phyloP scores from a whole-genome alignment of 2,797 vertebrate genomes.

The Microctenopoma steveboyesi region DNA sequence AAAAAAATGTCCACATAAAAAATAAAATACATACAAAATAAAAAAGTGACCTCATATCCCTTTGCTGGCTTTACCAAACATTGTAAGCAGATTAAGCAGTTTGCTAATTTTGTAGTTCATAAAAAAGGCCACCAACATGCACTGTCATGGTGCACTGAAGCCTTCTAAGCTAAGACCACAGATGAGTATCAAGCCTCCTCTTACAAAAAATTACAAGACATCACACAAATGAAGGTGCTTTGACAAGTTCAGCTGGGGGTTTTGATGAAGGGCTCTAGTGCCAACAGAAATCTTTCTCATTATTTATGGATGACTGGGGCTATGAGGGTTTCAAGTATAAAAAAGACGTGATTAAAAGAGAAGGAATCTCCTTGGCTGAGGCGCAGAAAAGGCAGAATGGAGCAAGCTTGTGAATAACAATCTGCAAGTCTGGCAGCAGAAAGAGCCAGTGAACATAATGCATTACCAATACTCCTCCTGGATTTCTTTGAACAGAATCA shows the following conservation, averaged over 20 bases:
- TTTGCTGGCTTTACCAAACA: slow-evolving; percentile 60
- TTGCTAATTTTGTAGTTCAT: slow-evolving; percentile 60
- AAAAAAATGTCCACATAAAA: slow-evolving; percentile 39
- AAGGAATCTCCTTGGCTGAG: slow-evolving; percentile 87
- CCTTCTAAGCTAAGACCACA: slow-evolving; percentile 63
- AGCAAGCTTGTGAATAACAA: slow-evolving; percentile 83
- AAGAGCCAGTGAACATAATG: slow-evolving; percentile 75
- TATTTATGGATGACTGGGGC: slow-evolving; percentile 76
- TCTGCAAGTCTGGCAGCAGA: slow-evolving; percentile 79
- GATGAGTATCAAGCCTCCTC: slow-evolving; percentile 64
- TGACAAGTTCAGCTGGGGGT: slow-evolving; percentile 73
- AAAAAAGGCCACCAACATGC: slow-evolving; percentile 64
- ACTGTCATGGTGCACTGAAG: slow-evolving; percentile 60
- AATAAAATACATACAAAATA: slow-evolving; percentile 51
- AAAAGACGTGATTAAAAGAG: slow-evolving; percentile 83
- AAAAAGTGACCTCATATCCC: slow-evolving; percentile 53
- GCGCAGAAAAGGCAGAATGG: slow-evolving; percentile 83
- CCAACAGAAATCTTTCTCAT: slow-evolving; percentile 76
- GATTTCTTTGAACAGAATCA: slow-evolving; percentile 82
- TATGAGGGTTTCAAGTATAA: slow-evolving; percentile 85
- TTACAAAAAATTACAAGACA: slow-evolving; percentile 70
- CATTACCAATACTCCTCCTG: slow-evolving; percentile 76
- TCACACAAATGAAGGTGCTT: slow-evolving; percentile 78
- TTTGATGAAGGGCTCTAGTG: slow-evolving; percentile 70
- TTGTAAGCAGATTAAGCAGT: slow-evolving; percentile 58